Conservation (phyloP, 2,888 invertebrate genomes). For the Agrochola lota region DNA sequence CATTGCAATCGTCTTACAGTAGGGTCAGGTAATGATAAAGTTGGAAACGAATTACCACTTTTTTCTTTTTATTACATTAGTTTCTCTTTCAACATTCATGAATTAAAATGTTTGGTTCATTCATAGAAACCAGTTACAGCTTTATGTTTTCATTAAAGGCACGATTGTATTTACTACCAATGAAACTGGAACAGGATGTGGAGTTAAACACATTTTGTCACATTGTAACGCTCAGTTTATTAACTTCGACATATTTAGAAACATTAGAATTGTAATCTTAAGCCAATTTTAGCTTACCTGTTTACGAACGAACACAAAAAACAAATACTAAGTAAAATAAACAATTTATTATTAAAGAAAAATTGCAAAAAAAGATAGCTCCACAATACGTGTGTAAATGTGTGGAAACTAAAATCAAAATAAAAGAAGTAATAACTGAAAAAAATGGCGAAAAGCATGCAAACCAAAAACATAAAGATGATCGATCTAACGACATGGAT, state of each 20-base stretch:
- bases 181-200: slow-evolving; percentile 39
- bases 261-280: slow-evolving; percentile 11
- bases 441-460: slow-evolving; percentile 51
- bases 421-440: slow-evolving; percentile 31
- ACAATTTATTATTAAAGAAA: slow-evolving; percentile 4
- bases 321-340: slow-evolving; percentile 3
- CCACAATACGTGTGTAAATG: slow-evolving; percentile 34
- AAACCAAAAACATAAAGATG: slow-evolving; percentile 57
- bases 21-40: slow-evolving; percentile 6
- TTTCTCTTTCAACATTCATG: slow-evolving; percentile 5
- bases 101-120: slow-evolving; percentile 17
- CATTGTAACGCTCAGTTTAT: slow-evolving; percentile 37
- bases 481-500: slow-evolving; percentile 38
- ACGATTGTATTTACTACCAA: slow-evolving; percentile 19
- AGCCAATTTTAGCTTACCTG: slow-evolving; percentile 33
- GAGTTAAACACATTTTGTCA: slow-evolving; percentile 43
- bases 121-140: slow-evolving; percentile 12
- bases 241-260: slow-evolving; percentile 12
- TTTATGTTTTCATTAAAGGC: slow-evolving; percentile 27
- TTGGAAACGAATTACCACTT: slow-evolving; percentile 1
- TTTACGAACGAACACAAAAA: slow-evolving; percentile 27
- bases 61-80: not conserved
- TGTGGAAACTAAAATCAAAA: slow-evolving; percentile 30
- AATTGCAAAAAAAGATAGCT: slow-evolving; percentile 31
- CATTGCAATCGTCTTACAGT: slow-evolving; percentile 8